Conservation (phyloP, 2,113 vertebrate genomes). For the Pachypanchax playfairii region DNA sequence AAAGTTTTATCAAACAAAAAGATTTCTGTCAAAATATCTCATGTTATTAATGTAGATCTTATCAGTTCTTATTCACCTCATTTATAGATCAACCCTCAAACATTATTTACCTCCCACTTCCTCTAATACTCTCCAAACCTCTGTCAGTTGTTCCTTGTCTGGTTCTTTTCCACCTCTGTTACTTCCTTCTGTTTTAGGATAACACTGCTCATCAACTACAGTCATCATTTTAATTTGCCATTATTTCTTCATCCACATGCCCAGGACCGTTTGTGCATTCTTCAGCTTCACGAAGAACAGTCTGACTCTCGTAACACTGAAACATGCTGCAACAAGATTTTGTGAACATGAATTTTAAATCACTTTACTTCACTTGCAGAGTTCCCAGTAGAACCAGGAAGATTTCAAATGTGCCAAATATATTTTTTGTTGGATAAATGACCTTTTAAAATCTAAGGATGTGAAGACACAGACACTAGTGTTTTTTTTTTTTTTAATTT, state of each 20-base stretch:
- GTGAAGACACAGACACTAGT: no score
- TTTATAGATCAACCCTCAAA: conserved; percentile 5
- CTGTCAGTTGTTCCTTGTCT: background rate
- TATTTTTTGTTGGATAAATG: no score
- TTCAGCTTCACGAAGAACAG: conserved; percentile 10
- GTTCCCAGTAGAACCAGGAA: rapidly evolving
- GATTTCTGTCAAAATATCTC: no score
- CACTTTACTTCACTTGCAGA: background rate
- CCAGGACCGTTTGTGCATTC: background rate
- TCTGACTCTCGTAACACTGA: background rate
- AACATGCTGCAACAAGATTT: conserved; percentile 13
- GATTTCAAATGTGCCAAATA: background rate
- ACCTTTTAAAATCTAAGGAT: no score
- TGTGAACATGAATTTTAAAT: conserved; percentile 1
- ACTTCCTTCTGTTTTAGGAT: background rate
- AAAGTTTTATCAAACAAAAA: background rate
- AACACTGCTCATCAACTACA: no score
- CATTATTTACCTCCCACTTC: background rate
- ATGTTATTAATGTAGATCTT: background rate
- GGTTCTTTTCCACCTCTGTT: conserved; percentile 4
- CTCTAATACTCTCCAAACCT: background rate
- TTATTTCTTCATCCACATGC: conserved; percentile 12
- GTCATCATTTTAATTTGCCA: background rate
- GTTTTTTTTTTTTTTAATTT: no score
- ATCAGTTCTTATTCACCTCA: background rate